Base-by-base conservation (phyloP, 2,113 vertebrate species). In the Arizona elegans region DNA sequence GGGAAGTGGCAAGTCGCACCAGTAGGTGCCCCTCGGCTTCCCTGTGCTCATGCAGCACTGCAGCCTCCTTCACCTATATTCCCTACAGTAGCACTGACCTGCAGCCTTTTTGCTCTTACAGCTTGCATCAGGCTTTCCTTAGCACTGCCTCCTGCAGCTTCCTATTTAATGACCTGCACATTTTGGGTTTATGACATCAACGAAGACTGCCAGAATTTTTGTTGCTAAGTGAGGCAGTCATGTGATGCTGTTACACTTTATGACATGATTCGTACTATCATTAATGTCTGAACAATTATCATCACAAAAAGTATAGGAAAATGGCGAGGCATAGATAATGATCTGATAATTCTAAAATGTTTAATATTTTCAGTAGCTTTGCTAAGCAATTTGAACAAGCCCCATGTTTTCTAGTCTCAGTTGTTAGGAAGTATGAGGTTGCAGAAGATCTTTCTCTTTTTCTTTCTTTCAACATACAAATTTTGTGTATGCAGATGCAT, bases 351-450 rank as follows among this genome's bases (percentile, higher is more conserved):
- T 95, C 17, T 94, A 90, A 93, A 88, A 93, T 81, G 21, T 5
- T 95, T 19, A 94, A 93, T 11, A 94, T 92, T n/a, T 56, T 94
- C 65, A 90, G 92, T 94, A 93, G 91, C 88, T 94, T 94, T 92
- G 59, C 92, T 96, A 92, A 95, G 87, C 94, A 96, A 96, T 95
- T 94, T 97, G 95, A 94, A 96, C 53, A 94, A 92, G 93, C 94
- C 93, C 96, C 93, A 38, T 6, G 58, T 50, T 92, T 94, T 95
- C 92, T 59, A 96, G 93, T 26, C 93, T 47, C 53, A 38, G 23
- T 29, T 56, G 38, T 87, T 52, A 33, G 33, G 1, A 81, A 43
- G 33, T 43, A 43, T 21, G 33, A 21, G 43, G 53, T 33, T 38
- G 88, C 53, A 13, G 11, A 38, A 33, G 12, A 33, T 9, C 3